Evolutionary conservation across 2,113 vertebrate species (phyloP), one percentile per base, ranked within the genome.

Genomic region (Aspiorhynchus laticeps): DNA sequence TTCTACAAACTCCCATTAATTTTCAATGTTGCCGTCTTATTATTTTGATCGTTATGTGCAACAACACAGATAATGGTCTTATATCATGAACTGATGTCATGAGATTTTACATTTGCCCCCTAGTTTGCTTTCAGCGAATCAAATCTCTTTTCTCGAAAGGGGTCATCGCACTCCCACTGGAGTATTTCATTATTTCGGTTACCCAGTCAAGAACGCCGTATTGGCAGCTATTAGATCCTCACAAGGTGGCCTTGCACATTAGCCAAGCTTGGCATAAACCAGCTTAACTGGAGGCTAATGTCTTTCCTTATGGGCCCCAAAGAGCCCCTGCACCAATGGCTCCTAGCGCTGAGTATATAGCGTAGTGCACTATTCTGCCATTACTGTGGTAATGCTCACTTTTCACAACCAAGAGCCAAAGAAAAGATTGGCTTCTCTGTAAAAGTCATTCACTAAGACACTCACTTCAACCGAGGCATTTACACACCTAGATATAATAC

Each of bases 391-490:
- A 92, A 91, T 91, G 85, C 88, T 93, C 88, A 67, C 80, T 90
- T 88, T 84, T 89, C 88, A 88, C 88, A 83, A 75, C 84, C 73
- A 90, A 87, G 88, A 92, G 94, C 93, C 93, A 94, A 94, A 93
- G 91, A 92, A 94, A 94, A 94, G 91, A 93, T 87, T 85, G 88
- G 87, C 89, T 88, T 89, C 92, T 93, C 92, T 94, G 92, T 93
- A 89, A 94, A 95, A 93, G 91, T 92, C 91, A 94, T 93, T 93
- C 93, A 90, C 90, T 91, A 91, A 92, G 90, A 91, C 90, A 92
- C 91, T 93, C 92, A 89, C 90, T 92, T 92, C 91, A 93, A 91
- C 91, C 83, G 83, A 91, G 91, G 86, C 92, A 91, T 94, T 93
- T 92, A 91, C 91, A 93, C 90, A 93, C 93, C 91, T 94, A 91